Percentiles rank a stretch among this genome's conserved stretches.
These are phyloP conservation scores for Conus betulinus DNA, from an alignment of 1,140 invertebrate genomes.

Conservation along the genomic window DNA sequence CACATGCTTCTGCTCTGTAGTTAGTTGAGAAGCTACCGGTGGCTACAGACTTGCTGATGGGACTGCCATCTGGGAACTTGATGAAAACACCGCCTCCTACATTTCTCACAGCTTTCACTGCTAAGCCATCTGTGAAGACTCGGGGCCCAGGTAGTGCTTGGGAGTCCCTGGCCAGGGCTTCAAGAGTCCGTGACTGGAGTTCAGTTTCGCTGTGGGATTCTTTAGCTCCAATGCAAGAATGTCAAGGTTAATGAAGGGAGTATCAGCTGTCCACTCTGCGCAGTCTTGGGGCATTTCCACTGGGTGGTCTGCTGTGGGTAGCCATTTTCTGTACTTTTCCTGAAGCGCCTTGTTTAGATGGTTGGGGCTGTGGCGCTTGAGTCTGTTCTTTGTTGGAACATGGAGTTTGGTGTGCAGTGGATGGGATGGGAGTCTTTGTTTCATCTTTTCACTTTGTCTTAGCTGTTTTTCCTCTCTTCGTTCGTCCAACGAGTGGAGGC, in stretches of 20 bases:
- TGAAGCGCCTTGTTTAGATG: not conserved
- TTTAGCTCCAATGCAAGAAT: not conserved
- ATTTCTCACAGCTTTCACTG: not conserved
- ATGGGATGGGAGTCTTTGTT: slow-evolving; percentile 3
- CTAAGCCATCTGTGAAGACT: slow-evolving; percentile 1
- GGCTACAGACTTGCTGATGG: not conserved
- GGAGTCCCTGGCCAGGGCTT: not conserved
- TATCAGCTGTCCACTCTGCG: not conserved
- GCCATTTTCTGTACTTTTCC: not conserved
- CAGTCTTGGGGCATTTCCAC: not conserved
- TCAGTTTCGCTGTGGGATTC: not conserved
- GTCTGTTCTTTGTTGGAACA: not conserved
- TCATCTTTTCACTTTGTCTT: not conserved
- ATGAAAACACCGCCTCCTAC: not conserved
- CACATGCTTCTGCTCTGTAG: slow-evolving; percentile 5
- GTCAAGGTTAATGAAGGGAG: not conserved
- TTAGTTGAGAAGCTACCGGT: not conserved
- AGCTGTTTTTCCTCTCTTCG: not conserved
- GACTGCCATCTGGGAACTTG: not conserved
- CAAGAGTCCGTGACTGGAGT: not conserved
- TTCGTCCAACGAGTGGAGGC: not conserved
- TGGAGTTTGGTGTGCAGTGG: not conserved
- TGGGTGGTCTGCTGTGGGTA: not conserved
- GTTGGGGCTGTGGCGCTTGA: not conserved
- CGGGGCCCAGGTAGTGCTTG: slow-evolving; percentile 11